Conservation (phyloP, 2,888 invertebrate species). For the Lasioglossum leucozonium region DNA sequence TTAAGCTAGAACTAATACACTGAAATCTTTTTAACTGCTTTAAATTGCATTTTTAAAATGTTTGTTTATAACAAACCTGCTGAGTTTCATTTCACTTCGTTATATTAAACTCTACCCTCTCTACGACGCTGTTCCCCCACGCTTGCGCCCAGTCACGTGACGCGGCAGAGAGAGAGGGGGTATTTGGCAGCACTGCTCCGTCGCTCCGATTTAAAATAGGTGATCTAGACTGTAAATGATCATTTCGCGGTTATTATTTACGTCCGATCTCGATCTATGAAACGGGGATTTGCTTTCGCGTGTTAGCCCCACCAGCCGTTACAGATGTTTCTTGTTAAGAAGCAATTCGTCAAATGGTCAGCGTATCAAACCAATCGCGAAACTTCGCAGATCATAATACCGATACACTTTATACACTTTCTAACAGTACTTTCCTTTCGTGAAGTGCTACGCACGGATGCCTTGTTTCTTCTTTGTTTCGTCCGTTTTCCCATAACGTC, state of each 20-base stretch:
- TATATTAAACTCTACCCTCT: too few relatives aligned
- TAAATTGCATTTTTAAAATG: too few relatives aligned
- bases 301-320: conserved; percentile 8
- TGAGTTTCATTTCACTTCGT: too few relatives aligned
- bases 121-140: too few relatives aligned
- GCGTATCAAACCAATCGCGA: conserved; percentile 38
- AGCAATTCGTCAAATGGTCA: conserved; percentile 31
- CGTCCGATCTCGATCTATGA: background rate
- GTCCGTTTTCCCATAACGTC: background rate
- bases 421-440: conserved; percentile 57
- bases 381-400: conserved; percentile 24
- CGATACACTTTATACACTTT: conserved; percentile 52
- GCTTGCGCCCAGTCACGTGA: too few relatives aligned
- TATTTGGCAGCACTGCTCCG: too few relatives aligned
- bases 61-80: too few relatives aligned
- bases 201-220: too few relatives aligned
- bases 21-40: too few relatives aligned
- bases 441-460: conserved; percentile 16
- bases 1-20: too few relatives aligned
- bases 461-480: conserved; percentile 9
- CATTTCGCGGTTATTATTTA: conserved; percentile 17
- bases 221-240: background rate
- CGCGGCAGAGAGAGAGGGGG: too few relatives aligned
- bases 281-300: conserved; percentile 22
- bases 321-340: conserved; percentile 21